Evolutionary conservation across 2,888 invertebrate species (phyloP), one percentile per base, ranked within the genome.

Genomic region (Seladonia tumulorum): DNA sequence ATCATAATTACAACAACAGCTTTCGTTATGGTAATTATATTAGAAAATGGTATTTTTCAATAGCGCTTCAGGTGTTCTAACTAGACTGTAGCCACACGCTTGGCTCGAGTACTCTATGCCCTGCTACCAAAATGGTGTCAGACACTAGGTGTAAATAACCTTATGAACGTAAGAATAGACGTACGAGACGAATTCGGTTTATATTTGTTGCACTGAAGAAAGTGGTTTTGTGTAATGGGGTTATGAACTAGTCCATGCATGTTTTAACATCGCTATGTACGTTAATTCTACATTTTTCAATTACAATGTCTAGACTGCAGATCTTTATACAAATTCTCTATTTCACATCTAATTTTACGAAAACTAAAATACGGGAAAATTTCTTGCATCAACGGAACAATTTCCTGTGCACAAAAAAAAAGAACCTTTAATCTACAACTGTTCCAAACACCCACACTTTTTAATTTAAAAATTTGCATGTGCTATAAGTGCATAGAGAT

Each of bases 121-220:
- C 77, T 80, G 88, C 83, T 80, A 90, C 86, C 80, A 88, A 87
- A 91, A 91, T 76, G 91, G 90, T 91, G 91, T 91, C 91, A 91
- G 91, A 82, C 89, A 86, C 85, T 42, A 88, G 63, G 85, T 91
- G 90, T 89, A 91, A 91, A 91, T 91, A 91, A 91, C 91, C 91
- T 90, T 90, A 91, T 91, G 91, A 86, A 91, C 84, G 88, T 88
- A 91, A 91, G 89, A 91, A 91, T 91, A 91, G 91, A 91, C 75
- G 83, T 89, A 84, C 83, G 71, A 85, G 89, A 87, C 90, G 88
- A 90, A 90, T 90, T 79, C 83, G 79, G 85, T 89, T 88, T 90
- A 86, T 85, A 83, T 76, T 86, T 86, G 83, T 87, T 87, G 82
- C 87, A 72, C 57, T 42, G 87, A 87, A 87, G 87, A 87, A 83